phyloP scores from a whole-genome alignment of 92 coral and sea anemone species.

The Paramuricea clavata region DNA sequence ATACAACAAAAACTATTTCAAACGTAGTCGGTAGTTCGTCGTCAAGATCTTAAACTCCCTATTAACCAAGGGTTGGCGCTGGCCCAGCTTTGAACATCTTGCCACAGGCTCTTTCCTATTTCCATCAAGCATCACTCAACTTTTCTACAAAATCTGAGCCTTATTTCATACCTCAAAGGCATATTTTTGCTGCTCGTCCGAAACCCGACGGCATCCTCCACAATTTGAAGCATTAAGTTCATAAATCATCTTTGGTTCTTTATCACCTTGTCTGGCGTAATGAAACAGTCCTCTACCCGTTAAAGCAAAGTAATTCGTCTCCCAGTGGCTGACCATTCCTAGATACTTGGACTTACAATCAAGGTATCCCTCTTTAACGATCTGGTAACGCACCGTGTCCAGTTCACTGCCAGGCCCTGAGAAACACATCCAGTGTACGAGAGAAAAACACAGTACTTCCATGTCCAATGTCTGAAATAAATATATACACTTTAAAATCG shows the following conservation, averaged over 20 bases:
- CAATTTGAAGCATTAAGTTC: slow-evolving; percentile 23
- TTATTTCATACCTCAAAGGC: slow-evolving; percentile 34
- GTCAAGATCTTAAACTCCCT: too few species aligned
- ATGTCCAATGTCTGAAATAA: slow-evolving; percentile 48
- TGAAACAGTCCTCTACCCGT: slow-evolving; percentile 59
- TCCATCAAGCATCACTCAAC: too few species aligned
- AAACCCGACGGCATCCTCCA: slow-evolving; percentile 41
- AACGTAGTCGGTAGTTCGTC: too few species aligned
- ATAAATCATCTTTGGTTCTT: slow-evolving; percentile 26
- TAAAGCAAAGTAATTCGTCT: slow-evolving; percentile 75
- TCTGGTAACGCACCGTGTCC: slow-evolving; percentile 72
- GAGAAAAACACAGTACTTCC: slow-evolving; percentile 67
- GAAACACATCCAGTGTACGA: slow-evolving; percentile 81
- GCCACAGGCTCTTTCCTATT: too few species aligned
- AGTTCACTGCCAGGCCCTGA: slow-evolving; percentile 80
- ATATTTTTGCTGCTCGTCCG: slow-evolving; percentile 15
- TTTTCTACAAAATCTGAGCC: background rate
- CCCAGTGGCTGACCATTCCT: slow-evolving; percentile 74
- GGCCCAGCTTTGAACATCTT: too few species aligned
- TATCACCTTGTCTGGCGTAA: slow-evolving; percentile 37
- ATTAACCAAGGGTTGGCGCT: too few species aligned
- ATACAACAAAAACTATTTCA: too few species aligned
- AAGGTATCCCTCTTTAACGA: slow-evolving; percentile 77
- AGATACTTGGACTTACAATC: slow-evolving; percentile 74
- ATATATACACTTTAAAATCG: background rate